These are phyloP conservation scores for Euplexia lucipara DNA, from an alignment of 2,888 invertebrate genomes.

Conservation along the genomic window DNA sequence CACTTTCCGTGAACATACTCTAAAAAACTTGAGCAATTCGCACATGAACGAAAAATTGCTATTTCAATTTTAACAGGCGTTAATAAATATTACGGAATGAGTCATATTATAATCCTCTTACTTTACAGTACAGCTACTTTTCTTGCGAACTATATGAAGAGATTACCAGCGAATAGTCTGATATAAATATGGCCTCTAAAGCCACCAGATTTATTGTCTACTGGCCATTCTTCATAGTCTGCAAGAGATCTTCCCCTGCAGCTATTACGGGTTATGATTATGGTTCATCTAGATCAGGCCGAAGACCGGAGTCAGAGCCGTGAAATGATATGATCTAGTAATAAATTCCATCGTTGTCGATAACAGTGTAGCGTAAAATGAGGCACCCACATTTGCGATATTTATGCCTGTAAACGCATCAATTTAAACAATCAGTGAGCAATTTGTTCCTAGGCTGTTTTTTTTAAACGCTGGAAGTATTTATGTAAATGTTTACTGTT, in stretches of 20 bases:
- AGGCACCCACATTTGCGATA: slow-evolving; percentile 34
- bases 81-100: neutral
- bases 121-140: neutral
- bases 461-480: slow-evolving; percentile 18
- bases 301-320: slow-evolving; percentile 31
- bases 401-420: slow-evolving; percentile 39
- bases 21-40: slow-evolving; percentile 23
- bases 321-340: slow-evolving; percentile 55
- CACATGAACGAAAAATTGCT: slow-evolving; percentile 35
- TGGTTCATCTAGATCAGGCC: slow-evolving; percentile 47
- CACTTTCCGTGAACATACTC: neutral
- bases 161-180: slow-evolving; percentile 25
- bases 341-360: slow-evolving; percentile 54
- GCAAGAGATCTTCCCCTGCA: slow-evolving; percentile 29
- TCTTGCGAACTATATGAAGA: slow-evolving; percentile 17
- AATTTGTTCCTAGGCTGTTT: slow-evolving; percentile 21
- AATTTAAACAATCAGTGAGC: slow-evolving; percentile 36
- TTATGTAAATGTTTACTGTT: slow-evolving; percentile 24
- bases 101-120: neutral
- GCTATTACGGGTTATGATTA: slow-evolving; percentile 51
- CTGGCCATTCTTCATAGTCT: slow-evolving; percentile 35
- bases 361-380: slow-evolving; percentile 41
- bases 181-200: slow-evolving; percentile 11
- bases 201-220: slow-evolving; percentile 43
- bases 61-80: slow-evolving; percentile 42